These are phyloP conservation scores for Triops cancriformis DNA, from an alignment of 1,140 invertebrate species.

Conservation along the genomic window DNA sequence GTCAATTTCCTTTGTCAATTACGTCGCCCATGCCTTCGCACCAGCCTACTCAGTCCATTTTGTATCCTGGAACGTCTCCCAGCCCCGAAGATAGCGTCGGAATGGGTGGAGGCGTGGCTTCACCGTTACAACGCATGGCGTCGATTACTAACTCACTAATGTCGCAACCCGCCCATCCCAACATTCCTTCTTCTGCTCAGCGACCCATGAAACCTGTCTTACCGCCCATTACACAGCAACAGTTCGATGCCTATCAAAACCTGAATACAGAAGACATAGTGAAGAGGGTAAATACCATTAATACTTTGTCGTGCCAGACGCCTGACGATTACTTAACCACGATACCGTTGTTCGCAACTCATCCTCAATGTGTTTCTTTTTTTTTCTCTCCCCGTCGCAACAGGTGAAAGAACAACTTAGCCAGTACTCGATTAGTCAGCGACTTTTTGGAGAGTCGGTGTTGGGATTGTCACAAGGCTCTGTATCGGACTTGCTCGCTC, in stretches of 20 bases:
- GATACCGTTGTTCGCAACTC: not conserved
- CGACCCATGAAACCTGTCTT: constrained; percentile 89
- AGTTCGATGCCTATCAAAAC: constrained; percentile 97
- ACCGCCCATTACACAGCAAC: constrained; percentile 95
- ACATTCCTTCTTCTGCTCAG: constrained; percentile 62
- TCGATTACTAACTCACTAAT: constrained; percentile 94
- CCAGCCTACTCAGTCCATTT: not conserved
- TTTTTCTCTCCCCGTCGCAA: constrained; percentile 18
- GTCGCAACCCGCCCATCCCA: constrained; percentile 68
- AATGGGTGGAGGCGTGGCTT: constrained; percentile 48
- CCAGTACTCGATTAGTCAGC: constrained; percentile 96
- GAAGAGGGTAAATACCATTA: constrained; percentile 58
- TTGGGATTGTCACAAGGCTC: constrained; percentile 92
- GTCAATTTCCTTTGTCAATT: not conserved
- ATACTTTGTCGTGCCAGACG: not conserved
- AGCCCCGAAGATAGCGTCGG: not conserved
- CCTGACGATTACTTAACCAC: not conserved
- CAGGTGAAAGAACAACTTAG: constrained; percentile 92
- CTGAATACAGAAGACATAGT: constrained; percentile 98
- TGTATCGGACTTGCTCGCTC: constrained; percentile 84
- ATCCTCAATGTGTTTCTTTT: not conserved
- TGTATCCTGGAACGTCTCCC: not conserved
- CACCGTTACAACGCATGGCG: constrained; percentile 91
- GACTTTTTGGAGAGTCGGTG: constrained; percentile 95
- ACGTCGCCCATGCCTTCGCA: not conserved